Percentiles rank a stretch among this genome's conserved stretches.
These are phyloP conservation scores for Isotomurus palustris DNA, from an alignment of 2,888 invertebrate genomes.

Conservation along the genomic window DNA sequence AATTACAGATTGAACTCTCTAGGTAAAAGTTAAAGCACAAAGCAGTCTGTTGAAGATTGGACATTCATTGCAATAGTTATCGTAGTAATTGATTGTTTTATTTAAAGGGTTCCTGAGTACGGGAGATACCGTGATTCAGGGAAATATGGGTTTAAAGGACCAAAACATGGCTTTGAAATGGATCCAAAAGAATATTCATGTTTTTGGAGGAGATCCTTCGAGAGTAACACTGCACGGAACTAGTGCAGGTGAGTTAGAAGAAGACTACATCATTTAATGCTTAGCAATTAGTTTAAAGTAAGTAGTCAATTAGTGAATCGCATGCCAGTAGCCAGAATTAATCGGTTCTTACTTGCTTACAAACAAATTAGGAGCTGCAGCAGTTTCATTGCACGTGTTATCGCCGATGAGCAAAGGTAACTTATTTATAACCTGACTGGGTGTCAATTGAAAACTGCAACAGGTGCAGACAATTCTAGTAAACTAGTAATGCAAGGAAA, in stretches of 20 bases:
- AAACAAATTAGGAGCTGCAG: conserved; percentile 12
- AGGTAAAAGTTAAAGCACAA: conserved; percentile 7
- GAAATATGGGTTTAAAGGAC: conserved; percentile 39
- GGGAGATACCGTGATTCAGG: conserved; percentile 35
- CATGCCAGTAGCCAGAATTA: no score
- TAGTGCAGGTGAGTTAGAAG: conserved; percentile 9
- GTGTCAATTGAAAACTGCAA: no score
- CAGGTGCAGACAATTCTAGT: no score
- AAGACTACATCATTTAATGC: no score
- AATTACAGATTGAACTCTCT: conserved; percentile 33
- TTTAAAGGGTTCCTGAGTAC: conserved; percentile 39
- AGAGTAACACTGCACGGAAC: conserved; percentile 23
- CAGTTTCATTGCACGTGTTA: conserved; percentile 24
- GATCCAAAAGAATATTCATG: conserved; percentile 19
- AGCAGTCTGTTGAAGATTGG: not conserved
- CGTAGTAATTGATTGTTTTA: not conserved
- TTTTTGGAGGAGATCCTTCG: conserved; percentile 20
- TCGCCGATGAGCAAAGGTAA: conserved; percentile 29
- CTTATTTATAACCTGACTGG: no score
- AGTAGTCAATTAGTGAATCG: no score
- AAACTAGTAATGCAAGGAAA: no score
- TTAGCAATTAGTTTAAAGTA: no score
- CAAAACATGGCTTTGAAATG: conserved; percentile 23
- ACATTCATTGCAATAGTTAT: not conserved
- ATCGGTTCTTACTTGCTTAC: no score